phyloP scores from a whole-genome alignment of 2,113 vertebrate species.

The Brachyistius frenatus region DNA sequence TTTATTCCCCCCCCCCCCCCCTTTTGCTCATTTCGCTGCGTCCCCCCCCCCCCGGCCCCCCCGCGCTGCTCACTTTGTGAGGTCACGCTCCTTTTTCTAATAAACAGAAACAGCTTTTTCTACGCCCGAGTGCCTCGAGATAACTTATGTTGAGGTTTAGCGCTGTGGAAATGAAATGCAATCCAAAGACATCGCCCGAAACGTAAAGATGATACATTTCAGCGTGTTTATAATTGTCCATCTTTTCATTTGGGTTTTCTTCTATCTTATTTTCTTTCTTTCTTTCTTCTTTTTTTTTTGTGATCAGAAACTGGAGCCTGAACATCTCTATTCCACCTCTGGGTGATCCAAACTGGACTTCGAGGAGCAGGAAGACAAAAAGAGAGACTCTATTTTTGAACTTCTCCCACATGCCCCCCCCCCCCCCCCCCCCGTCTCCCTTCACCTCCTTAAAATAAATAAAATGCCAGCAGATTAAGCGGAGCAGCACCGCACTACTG shows the following conservation, averaged over 20 bases:
- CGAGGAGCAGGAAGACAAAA: constrained; percentile 33
- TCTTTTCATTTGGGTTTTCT: background rate
- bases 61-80: constrained; percentile 60
- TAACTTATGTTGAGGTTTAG: no score
- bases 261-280: background rate
- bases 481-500: constrained; percentile 18
- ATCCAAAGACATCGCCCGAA: no score
- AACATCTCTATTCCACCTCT: constrained; percentile 46
- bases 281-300: background rate
- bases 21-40: constrained; percentile 5
- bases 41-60: no score
- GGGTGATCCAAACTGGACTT: constrained; percentile 50
- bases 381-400: constrained; percentile 28
- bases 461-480: constrained; percentile 53
- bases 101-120: no score
- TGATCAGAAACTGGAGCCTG: constrained; percentile 53
- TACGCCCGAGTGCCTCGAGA: no score
- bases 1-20: no score
- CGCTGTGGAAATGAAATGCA: no score
- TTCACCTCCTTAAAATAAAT: constrained; percentile 37
- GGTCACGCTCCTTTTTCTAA: constrained; percentile 40
- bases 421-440: background rate
- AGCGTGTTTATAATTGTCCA: no score
- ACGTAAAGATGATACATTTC: no score
- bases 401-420: constrained; percentile 34